These are phyloP conservation scores for Thomomys bottae DNA, from an alignment of 2,113 vertebrate species.

Conservation along the genomic window DNA sequence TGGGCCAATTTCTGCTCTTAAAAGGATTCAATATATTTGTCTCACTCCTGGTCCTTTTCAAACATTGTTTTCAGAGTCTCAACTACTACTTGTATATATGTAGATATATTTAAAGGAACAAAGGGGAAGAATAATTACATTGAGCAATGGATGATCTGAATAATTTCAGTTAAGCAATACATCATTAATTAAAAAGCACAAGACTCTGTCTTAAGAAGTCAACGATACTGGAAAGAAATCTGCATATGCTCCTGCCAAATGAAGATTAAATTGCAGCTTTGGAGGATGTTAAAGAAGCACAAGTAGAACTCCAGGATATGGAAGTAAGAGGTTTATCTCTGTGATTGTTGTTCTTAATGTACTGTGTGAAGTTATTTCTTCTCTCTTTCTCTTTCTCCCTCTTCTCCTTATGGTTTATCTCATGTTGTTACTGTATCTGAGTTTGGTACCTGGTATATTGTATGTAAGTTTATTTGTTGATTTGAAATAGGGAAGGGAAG, in stretches of 20 bases:
- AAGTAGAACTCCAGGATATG: too few relatives aligned
- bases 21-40: not conserved
- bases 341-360: too few relatives aligned
- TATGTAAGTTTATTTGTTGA: too few relatives aligned
- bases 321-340: too few relatives aligned
- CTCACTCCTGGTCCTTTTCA: not conserved
- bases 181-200: not conserved
- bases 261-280: not conserved
- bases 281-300: not conserved
- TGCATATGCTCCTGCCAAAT: not conserved
- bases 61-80: not conserved
- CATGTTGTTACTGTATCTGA: too few relatives aligned
- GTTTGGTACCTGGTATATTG: too few relatives aligned
- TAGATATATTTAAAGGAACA: not conserved
- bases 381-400: too few relatives aligned
- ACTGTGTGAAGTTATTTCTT: too few relatives aligned
- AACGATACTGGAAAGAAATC: conserved; percentile 7
- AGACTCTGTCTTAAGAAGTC: not conserved
- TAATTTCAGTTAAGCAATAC: not conserved
- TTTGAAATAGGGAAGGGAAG: too few relatives aligned
- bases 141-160: not conserved
- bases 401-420: too few relatives aligned
- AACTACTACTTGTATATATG: not conserved
- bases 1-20: not conserved
- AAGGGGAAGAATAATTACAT: not conserved